These are phyloP conservation scores for Petroica traversi DNA, from an alignment of 2,113 vertebrate genomes.

Conservation along the genomic window DNA sequence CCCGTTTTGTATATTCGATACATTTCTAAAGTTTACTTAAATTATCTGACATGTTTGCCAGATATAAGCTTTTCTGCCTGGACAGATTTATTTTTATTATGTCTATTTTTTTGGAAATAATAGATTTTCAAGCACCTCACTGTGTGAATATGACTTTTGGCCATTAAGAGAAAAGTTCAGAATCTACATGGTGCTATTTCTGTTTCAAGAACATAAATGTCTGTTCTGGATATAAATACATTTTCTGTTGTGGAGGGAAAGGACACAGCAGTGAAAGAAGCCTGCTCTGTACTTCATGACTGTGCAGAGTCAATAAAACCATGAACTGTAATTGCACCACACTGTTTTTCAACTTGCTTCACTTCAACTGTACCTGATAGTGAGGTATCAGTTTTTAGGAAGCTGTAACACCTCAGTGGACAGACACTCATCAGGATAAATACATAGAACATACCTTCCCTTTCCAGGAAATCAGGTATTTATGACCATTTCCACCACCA, in stretches of 20 bases:
- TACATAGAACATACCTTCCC: background rate
- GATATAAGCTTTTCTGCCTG: background rate
- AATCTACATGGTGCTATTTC: background rate
- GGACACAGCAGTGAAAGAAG: background rate
- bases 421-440: background rate
- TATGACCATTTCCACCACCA: background rate
- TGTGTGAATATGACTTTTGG: background rate
- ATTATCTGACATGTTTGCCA: conserved; percentile 22
- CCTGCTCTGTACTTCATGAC: background rate
- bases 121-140: background rate
- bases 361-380: background rate
- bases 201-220: background rate
- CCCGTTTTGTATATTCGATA: conserved; percentile 7
- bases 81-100: background rate
- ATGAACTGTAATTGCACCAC: background rate
- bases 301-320: background rate
- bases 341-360: background rate
- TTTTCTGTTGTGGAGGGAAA: background rate
- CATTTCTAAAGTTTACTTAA: conserved; percentile 15
- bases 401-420: background rate
- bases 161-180: background rate
- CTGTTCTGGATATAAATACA: background rate
- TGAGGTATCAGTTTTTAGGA: background rate
- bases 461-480: background rate
- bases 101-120: background rate